Evolutionary conservation across 2,888 invertebrate genomes (phyloP).

Genomic region (Mesorhabditis sp.): DNA sequence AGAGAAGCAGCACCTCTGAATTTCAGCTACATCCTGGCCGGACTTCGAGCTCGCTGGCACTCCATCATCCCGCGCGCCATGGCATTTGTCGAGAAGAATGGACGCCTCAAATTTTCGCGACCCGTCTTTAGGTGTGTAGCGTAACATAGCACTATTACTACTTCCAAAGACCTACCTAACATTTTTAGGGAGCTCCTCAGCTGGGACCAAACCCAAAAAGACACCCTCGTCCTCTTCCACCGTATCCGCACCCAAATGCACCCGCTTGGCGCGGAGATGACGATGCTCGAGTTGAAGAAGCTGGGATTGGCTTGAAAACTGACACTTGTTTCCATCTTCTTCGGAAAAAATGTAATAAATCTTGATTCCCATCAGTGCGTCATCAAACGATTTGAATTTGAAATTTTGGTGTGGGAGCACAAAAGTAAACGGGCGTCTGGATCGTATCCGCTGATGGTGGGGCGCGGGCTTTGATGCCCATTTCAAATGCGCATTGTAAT

Average conservation of each 20-base stretch:
- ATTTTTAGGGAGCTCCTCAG: constrained; percentile 4
- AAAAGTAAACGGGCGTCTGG: too few species aligned
- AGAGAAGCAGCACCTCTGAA: too few species aligned
- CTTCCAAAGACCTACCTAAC: not conserved
- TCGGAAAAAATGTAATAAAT: too few species aligned
- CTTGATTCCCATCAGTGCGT: too few species aligned
- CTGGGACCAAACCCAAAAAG: constrained; percentile 1
- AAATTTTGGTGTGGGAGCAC: too few species aligned
- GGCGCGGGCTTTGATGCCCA: too few species aligned
- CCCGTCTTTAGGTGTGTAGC: constrained; percentile 10
- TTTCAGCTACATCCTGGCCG: constrained; percentile 7
- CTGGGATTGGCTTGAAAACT: not conserved
- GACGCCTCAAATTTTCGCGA: constrained; percentile 10
- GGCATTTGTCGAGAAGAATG: constrained; percentile 4
- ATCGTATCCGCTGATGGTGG: too few species aligned
- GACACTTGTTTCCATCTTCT: too few species aligned
- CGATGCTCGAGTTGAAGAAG: constrained; percentile 4
- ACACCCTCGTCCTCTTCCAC: not conserved
- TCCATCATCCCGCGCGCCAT: constrained; percentile 9
- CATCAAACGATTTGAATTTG: too few species aligned
- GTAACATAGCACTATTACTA: not conserved
- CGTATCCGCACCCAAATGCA: not conserved
- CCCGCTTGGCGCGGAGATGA: not conserved
- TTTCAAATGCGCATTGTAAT: too few species aligned
- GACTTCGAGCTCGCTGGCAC: constrained; percentile 6